phyloP scores from a whole-genome alignment of 2,888 invertebrate species.

The Leptogaster cylindrica region DNA sequence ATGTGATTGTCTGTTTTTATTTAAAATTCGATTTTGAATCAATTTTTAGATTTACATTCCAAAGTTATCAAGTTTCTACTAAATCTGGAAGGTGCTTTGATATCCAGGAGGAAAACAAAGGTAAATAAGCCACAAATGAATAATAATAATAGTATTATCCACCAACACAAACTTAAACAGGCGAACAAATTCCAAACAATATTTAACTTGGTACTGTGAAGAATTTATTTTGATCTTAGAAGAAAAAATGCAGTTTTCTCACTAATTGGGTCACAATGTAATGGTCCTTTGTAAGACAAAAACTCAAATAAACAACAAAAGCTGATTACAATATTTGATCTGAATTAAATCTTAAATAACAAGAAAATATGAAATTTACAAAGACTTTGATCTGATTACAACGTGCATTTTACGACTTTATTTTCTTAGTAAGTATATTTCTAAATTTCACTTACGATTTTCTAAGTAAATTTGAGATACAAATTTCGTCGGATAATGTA shows the following conservation, averaged over 20 bases:
- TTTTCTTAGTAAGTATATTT: too few species aligned
- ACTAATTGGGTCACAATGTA: slow-evolving; percentile 7
- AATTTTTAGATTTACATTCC: too few species aligned
- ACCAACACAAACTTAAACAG: too few species aligned
- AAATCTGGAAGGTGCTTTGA: neutral
- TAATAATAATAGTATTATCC: neutral
- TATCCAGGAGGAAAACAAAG: neutral
- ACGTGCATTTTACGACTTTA: slow-evolving; percentile 22
- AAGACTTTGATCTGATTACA: slow-evolving; percentile 21
- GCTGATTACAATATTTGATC: slow-evolving; percentile 30
- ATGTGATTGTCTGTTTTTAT: neutral
- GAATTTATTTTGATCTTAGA: slow-evolving; percentile 38
- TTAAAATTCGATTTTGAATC: too few species aligned
- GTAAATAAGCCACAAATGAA: neutral
- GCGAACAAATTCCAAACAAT: slow-evolving; percentile 1
- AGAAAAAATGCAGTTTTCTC: slow-evolving; percentile 32
- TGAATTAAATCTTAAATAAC: slow-evolving; percentile 31
- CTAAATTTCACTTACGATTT: neutral
- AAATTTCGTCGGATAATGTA: slow-evolving; percentile 25
- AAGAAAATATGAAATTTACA: slow-evolving; percentile 19
- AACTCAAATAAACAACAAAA: slow-evolving; percentile 18
- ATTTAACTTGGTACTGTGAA: slow-evolving; percentile 34
- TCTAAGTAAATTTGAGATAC: slow-evolving; percentile 12
- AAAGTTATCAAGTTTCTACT: too few species aligned
- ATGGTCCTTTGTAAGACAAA: slow-evolving; percentile 2